Evolutionary conservation across 2,113 vertebrate genomes (phyloP), one percentile per base, ranked within the genome.

Genomic region (Psittacula cyanocephala): DNA sequence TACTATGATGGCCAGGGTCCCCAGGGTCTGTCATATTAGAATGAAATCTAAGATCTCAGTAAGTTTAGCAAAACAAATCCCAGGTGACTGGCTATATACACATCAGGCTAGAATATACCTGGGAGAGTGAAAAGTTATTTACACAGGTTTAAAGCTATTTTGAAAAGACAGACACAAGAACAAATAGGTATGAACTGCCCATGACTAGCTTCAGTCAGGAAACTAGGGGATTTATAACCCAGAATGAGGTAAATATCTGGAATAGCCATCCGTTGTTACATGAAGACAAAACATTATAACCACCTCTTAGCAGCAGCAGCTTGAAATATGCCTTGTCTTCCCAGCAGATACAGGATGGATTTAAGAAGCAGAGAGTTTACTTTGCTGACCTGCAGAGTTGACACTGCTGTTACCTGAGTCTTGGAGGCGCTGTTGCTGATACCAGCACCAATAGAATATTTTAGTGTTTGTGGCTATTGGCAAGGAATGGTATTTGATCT

Each of bases 81-180:
- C 35, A 28, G 27, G 24, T 82, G 70, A 76, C 70, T 63, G 50
- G 13, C 68, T 83, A 59, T 62, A 86, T 57, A 86, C 4, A 18
- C 52, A 81, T 85, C 74, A 89, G 47, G 16, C 31, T 93, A 39
- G 28, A 83, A 89, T 90, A 95, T 53, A 86, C 63, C 53, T 78
- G 19, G 3, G 72, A 93, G 53, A 88, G 37, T 46, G 55, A 94
- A 92, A 91, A 94, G 63, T 72, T 92, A 83, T 94, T 95, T 90
- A 92, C 72, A 37, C 41, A 82, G 41, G 41, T 90, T 80, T 94
- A 81, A 83, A 95, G 39, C 59, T 88, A 80, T 88, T 96, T 91
- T 94, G 72, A 94, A 93, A 92, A 86, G 82, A 94, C 43, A 93
- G 91, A 88, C 92, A 94, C n/a, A 60, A 91, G 72, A 96, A 84